Evolutionary conservation across 1,140 invertebrate genomes (phyloP).

Genomic region (Stegodyphus mimosarum): DNA sequence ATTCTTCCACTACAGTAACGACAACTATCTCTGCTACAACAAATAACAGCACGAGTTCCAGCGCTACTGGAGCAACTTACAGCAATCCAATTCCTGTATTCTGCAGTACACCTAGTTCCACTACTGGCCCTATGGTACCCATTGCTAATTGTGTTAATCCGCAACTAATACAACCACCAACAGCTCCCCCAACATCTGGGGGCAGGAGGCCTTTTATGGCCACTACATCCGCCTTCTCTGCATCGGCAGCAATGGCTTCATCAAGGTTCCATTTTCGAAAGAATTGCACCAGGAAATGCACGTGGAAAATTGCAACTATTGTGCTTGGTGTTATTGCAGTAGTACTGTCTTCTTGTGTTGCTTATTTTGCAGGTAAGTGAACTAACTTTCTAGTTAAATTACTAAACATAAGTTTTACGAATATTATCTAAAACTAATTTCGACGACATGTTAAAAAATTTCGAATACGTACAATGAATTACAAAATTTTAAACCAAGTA

Average conservation of each 20-base stretch:
- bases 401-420: too few relatives aligned
- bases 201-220: constrained; percentile 32
- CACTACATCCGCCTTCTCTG: constrained; percentile 40
- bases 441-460: too few relatives aligned
- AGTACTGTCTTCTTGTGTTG: constrained; percentile 81
- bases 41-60: constrained; percentile 43
- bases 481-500: too few relatives aligned
- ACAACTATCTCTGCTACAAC: constrained; percentile 42
- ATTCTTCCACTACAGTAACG: constrained; percentile 36
- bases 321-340: constrained; percentile 84
- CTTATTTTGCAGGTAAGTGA: constrained; percentile 85
- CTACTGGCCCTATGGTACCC: constrained; percentile 63
- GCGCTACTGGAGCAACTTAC: constrained; percentile 58
- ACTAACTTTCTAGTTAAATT: too few relatives aligned
- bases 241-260: constrained; percentile 56
- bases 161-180: constrained; percentile 61
- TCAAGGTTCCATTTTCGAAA: constrained; percentile 88
- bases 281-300: constrained; percentile 80
- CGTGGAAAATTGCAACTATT: constrained; percentile 90
- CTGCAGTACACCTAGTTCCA: constrained; percentile 61
- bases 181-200: constrained; percentile 26
- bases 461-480: too few relatives aligned
- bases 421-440: too few relatives aligned
- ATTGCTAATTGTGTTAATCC: constrained; percentile 62
- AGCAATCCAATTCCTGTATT: constrained; percentile 61